A percentile compares a stretch with the other conserved stretches of the same genome.
Evolutionary conservation across 2,888 invertebrate genomes (phyloP).

Genomic region (Cerceris rybyensis): DNA sequence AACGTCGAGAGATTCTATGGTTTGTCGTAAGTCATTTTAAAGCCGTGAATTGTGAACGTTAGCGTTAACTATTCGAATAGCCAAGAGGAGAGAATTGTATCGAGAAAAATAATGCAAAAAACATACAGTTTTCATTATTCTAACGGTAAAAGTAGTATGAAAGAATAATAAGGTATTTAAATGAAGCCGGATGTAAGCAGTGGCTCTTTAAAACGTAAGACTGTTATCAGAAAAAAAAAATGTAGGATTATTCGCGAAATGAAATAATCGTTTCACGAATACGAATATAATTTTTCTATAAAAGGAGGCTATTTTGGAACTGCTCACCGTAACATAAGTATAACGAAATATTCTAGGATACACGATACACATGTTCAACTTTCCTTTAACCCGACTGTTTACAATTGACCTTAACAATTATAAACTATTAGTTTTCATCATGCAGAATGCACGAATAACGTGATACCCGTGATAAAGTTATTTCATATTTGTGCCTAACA

Average conservation of each 20-base stretch:
- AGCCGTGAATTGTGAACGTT: no score
- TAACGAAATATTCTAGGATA: background rate
- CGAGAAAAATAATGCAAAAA: background rate
- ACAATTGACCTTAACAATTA: background rate
- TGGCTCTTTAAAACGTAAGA: background rate
- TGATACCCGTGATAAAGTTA: conserved; percentile 2
- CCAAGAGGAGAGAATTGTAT: background rate
- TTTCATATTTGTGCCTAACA: conserved; percentile 1
- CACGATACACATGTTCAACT: background rate
- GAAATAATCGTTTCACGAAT: background rate
- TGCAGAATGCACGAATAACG: background rate
- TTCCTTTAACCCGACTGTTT: background rate
- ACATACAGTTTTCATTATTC: no score
- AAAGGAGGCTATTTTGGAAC: conserved; percentile 2
- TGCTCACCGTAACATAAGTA: conserved; percentile 5
- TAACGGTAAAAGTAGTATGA: background rate
- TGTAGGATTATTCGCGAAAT: background rate
- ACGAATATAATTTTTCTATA: background rate
- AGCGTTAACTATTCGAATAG: background rate
- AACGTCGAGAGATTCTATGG: no score
- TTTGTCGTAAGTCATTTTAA: no score
- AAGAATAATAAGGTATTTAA: background rate
- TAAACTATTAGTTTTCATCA: no score
- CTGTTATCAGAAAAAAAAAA: background rate
- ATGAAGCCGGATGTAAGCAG: background rate